phyloP scores from a whole-genome alignment of 2,113 vertebrate species.

The Ranitomeya imitator region DNA sequence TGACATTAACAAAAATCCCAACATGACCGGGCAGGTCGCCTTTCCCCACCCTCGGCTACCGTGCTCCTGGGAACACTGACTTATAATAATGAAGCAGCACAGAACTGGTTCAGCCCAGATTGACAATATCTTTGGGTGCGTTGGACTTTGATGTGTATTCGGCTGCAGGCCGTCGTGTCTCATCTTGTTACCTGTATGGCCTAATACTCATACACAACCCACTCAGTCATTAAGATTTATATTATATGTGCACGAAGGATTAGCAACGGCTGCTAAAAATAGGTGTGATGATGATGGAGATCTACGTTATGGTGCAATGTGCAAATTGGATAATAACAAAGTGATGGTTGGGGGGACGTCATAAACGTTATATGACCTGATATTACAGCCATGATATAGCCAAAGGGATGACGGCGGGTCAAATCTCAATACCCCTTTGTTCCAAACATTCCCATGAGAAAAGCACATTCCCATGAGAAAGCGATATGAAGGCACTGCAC shows the following conservation, averaged over 20 bases:
- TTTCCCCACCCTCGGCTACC: background rate
- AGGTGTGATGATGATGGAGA: background rate
- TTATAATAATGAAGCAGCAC: background rate
- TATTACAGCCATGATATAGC: background rate
- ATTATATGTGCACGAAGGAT: background rate
- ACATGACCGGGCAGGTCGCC: background rate
- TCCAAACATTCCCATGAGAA: too few species aligned
- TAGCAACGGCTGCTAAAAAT: background rate
- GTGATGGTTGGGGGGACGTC: background rate
- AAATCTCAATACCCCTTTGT: too few species aligned
- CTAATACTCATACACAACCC: background rate
- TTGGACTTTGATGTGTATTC: background rate
- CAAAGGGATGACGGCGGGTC: background rate
- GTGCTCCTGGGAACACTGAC: background rate
- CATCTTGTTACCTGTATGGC: background rate
- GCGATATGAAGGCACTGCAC: too few species aligned
- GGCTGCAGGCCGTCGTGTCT: background rate
- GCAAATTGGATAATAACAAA: background rate
- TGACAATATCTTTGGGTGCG: background rate
- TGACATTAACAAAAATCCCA: background rate
- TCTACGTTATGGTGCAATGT: background rate
- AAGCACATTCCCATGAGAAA: too few species aligned
- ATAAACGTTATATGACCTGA: background rate
- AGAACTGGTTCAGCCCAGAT: background rate
- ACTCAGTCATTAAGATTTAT: background rate